Evolutionary conservation across 2,113 vertebrate species (phyloP).

Genomic region (Physeter macrocephalus): DNA sequence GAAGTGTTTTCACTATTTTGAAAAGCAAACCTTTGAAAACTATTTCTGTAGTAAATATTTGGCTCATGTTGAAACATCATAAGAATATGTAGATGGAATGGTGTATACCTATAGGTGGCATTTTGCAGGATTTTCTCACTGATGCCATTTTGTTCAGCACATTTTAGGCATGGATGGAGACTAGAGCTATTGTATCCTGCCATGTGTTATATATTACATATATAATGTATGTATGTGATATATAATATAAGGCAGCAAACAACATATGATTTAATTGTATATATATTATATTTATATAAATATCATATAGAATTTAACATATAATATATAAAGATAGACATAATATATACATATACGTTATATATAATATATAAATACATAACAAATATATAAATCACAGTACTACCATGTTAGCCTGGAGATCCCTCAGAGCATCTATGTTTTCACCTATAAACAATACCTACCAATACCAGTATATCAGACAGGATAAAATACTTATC

Average conservation of each 20-base stretch:
- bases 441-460: not conserved
- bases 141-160: not conserved
- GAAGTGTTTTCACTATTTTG: not conserved
- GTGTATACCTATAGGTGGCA: not conserved
- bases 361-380: not conserved
- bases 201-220: not conserved
- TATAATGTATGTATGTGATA: not conserved
- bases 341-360: not conserved
- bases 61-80: not conserved
- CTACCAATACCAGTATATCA: not conserved
- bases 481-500: not conserved
- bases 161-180: not conserved
- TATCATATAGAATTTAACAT: not conserved
- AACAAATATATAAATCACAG: not conserved
- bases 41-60: conserved; percentile 1
- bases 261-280: not conserved
- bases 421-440: not conserved
- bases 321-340: not conserved
- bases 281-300: not conserved
- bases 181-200: not conserved
- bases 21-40: conserved; percentile 9
- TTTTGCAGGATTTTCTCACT: not conserved
- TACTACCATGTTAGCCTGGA: not conserved
- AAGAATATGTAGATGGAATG: not conserved
- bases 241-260: not conserved